Base-by-base conservation (phyloP, 2,888 invertebrate species). In the Cheilosia scutellata region DNA sequence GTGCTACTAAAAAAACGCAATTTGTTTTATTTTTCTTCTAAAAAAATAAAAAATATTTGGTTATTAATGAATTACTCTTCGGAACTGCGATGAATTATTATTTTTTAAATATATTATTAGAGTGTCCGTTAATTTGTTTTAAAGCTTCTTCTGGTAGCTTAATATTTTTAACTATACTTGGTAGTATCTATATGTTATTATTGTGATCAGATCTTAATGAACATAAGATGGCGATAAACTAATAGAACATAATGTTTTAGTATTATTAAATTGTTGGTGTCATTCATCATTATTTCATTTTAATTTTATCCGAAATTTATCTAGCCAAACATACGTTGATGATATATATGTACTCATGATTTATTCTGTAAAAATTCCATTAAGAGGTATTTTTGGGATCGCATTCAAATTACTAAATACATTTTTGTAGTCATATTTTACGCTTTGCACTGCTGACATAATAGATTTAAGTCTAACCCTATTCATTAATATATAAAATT, bases 1-100 rank as follows among this genome's bases (percentile, higher is more conserved):
- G 90, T 89, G 91, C 91, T 91, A 91, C 91, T 91, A 91, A 91
- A 91, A 91, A 91, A 91, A 91, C 91, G 91, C 91, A 91, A 91
- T 91, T 82, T 44, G 11, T 88, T 83, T 80, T 29, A 5, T 83
- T 79, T 88, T 87, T 86, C 77, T 55, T 87, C 88, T 88, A 87
- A 88, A 88, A 89, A 88, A 89, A 87, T 89, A 88, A 88, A 47
- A 25, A 42, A n/a, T 1, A 5, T 51, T 82, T 25, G 5, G 27
- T 4, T 20, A 42, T 37, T 29, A 16, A 47, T 51, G 20, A 40
- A 65, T 68, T 49, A 47, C 63, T 79, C 82, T 44, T 82, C 71
- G 53, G 88, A 90, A 89, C 89, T 89, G 89, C 80, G 5, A 2
- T 31, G 29, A 42, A n/a, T 4, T 60, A 4, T 62, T 42, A 37